phyloP scores from a whole-genome alignment of 2,113 vertebrate species.

The Halichoerus grypus region DNA sequence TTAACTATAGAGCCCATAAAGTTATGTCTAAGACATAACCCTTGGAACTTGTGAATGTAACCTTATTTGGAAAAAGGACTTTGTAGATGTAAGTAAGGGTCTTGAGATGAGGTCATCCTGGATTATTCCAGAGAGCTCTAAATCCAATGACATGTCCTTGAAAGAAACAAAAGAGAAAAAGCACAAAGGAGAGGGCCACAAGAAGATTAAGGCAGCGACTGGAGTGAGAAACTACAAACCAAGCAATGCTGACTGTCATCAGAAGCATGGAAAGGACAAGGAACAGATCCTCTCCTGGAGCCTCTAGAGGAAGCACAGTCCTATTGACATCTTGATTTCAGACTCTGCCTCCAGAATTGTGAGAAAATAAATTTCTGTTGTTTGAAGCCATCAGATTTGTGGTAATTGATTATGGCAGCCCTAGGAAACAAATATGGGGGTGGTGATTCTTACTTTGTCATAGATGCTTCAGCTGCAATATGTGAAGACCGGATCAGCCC shows the following conservation, averaged over 20 bases:
- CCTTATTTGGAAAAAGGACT: not conserved
- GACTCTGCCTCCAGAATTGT: not conserved
- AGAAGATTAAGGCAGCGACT: not conserved
- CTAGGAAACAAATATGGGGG: not conserved
- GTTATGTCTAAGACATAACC: not conserved
- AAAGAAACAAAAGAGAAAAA: constrained; percentile 10
- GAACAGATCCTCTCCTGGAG: not conserved
- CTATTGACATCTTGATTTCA: not conserved
- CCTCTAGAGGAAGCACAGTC: not conserved
- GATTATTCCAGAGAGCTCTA: not conserved
- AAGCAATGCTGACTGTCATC: not conserved
- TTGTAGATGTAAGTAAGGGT: not conserved
- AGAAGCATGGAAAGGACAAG: not conserved
- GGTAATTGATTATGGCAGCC: not conserved
- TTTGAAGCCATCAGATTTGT: not conserved
- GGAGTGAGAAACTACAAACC: not conserved
- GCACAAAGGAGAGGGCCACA: not conserved
- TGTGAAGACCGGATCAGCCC: not conserved
- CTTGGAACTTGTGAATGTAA: not conserved
- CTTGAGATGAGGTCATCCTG: not conserved
- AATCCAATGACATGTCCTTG: not conserved
- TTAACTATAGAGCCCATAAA: not conserved
- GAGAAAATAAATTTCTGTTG: constrained; percentile 4
- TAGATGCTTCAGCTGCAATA: not conserved
- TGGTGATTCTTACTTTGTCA: not conserved